A percentile compares a stretch with the other conserved stretches of the same genome.
Conservation (phyloP, 1,140 invertebrate genomes). For the Solen grandis region DNA sequence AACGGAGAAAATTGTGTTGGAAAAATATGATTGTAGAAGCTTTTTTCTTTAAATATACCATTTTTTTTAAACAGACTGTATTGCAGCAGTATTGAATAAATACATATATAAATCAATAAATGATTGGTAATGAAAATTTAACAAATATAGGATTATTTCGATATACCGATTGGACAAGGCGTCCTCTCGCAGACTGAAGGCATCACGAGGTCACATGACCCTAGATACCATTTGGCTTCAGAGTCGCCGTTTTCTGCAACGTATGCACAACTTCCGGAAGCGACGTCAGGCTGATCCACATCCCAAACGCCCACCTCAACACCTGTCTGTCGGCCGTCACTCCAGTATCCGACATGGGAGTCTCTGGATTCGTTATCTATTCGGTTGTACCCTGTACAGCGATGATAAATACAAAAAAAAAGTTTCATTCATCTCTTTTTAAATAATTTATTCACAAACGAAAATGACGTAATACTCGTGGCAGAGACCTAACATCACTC, state of each 20-base stretch:
- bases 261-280: constrained; percentile 6
- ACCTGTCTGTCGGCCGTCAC: constrained; percentile 20
- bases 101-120: no score
- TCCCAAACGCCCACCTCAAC: constrained; percentile 42
- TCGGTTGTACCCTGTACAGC: no score
- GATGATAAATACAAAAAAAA: no score
- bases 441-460: no score
- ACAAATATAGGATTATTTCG: no score
- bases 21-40: background rate
- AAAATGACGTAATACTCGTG: no score
- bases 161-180: constrained; percentile 32
- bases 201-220: constrained; percentile 44
- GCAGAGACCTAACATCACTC: no score
- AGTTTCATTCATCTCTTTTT: no score
- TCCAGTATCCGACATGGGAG: constrained; percentile 8
- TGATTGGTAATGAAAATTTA: no score
- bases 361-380: no score
- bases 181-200: constrained; percentile 38
- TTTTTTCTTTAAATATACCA: background rate
- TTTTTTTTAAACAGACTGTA: background rate
- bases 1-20: background rate
- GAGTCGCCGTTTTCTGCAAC: background rate
- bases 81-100: no score
- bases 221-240: constrained; percentile 22
- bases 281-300: constrained; percentile 3